Conservation (phyloP, 2,797 vertebrate genomes). For the Phalanger gymnotis region DNA sequence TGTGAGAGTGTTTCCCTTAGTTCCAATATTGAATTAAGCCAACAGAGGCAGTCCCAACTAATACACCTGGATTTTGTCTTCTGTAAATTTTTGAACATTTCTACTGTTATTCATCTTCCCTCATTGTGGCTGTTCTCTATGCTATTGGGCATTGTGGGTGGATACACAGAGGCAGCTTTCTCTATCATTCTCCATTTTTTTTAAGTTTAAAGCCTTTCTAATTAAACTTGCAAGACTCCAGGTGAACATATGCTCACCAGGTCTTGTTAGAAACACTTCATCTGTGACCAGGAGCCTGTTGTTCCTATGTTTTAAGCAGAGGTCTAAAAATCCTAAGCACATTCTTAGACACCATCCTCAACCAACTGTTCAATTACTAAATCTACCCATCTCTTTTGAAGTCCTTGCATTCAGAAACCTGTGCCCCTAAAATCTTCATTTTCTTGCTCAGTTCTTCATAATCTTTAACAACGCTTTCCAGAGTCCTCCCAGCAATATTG, state of each 20-base stretch:
- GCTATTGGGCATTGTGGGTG: background rate
- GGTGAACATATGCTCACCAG: background rate
- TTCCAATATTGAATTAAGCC: background rate
- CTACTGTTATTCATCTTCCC: background rate
- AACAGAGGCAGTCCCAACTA: background rate
- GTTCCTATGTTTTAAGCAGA: background rate
- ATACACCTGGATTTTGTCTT: background rate
- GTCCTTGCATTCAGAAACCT: background rate
- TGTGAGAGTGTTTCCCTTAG: background rate
- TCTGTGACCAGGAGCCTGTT: background rate
- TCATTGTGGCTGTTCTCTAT: background rate
- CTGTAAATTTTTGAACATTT: background rate
- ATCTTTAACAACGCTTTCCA: background rate
- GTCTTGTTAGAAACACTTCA: background rate
- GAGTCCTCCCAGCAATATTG: background rate
- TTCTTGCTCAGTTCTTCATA: background rate
- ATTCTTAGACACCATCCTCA: background rate
- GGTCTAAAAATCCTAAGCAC: background rate
- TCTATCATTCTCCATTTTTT: background rate
- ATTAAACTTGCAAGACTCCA: background rate
- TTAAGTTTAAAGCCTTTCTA: background rate
- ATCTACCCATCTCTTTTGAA: background rate
- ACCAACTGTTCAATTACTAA: background rate
- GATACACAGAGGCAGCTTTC: background rate
- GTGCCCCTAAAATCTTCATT: background rate